A percentile compares a stretch with the other conserved stretches of the same genome.
These are phyloP conservation scores for Eilema caniola DNA, from an alignment of 2,888 invertebrate genomes.

Conservation along the genomic window DNA sequence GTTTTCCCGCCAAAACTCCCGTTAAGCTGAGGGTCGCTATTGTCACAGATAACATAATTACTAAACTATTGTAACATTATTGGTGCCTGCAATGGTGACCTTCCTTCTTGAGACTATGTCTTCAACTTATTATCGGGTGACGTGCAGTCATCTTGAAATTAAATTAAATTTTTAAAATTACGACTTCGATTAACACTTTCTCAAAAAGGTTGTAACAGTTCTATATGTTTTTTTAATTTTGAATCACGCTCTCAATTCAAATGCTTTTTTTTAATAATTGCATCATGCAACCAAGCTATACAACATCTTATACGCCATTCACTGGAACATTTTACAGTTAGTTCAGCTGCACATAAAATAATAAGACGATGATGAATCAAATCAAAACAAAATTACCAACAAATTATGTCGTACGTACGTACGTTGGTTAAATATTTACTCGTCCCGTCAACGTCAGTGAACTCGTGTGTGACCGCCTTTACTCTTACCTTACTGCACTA, in stretches of 20 bases:
- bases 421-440: constrained; percentile 46
- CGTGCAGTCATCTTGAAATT: no score
- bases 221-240: neutral
- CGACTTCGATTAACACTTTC: no score
- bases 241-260: neutral
- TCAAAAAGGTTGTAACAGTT: no score
- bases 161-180: no score
- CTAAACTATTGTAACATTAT: no score
- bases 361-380: neutral
- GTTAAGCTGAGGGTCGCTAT: no score
- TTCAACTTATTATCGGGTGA: no score
- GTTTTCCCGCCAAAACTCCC: no score
- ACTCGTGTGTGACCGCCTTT: constrained; percentile 58
- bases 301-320: neutral
- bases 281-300: neutral
- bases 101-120: no score
- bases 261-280: neutral
- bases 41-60: no score
- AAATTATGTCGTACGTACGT: constrained; percentile 20
- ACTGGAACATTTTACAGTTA: neutral
- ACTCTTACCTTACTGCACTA: constrained; percentile 76
- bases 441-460: constrained; percentile 55
- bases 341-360: neutral
- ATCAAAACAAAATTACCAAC: neutral
- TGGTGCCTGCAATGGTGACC: no score